Conservation (phyloP, 2,113 vertebrate genomes). For the Mus musculus region GRCm39 chr1:194102501-194103000, state of each 20-base stretch:
- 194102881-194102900: neutral
- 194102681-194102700: neutral
- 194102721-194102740: too few relatives aligned
- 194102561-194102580: constrained; percentile 38
- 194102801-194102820: neutral
- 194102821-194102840: neutral
- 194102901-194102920: neutral
- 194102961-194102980: neutral
- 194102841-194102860: neutral
- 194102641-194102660: constrained; percentile 58
- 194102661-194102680: neutral
- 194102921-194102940: neutral
- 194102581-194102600: constrained; percentile 50
- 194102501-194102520: constrained; percentile 72
- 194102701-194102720: neutral
- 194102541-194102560: neutral
- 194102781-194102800: too few relatives aligned
- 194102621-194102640: constrained; percentile 50
- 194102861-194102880: neutral
- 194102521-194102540: constrained; percentile 53
- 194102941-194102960: neutral
- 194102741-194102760: neutral
- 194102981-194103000: neutral
- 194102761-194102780: neutral
- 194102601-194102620: accelerated